Conservation (phyloP, 2,113 vertebrate species). For the Dendropsophus ebraccatus region DNA sequence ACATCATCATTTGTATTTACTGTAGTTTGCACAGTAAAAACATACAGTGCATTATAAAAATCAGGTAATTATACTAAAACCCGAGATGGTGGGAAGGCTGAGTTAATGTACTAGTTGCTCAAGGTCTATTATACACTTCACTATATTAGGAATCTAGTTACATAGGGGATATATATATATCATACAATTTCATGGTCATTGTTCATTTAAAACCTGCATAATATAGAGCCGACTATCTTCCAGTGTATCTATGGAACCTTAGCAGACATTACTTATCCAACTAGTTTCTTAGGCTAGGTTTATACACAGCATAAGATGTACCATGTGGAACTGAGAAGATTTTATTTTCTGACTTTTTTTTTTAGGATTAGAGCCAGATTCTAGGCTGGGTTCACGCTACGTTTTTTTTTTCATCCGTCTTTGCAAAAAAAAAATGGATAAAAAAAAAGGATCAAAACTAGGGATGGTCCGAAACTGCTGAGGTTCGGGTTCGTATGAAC, state of each 20-base stretch:
- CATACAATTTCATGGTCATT: neutral
- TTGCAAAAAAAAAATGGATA: too few relatives aligned
- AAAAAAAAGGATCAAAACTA: too few relatives aligned
- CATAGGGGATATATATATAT: slow-evolving; percentile 15
- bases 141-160: slow-evolving; percentile 18
- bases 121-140: slow-evolving; percentile 16
- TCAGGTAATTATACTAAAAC: slow-evolving; percentile 29
- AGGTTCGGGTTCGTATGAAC: too few relatives aligned
- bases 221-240: neutral
- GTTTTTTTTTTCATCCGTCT: too few relatives aligned
- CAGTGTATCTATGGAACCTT: neutral
- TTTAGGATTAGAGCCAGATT: too few relatives aligned
- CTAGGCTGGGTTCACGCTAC: too few relatives aligned
- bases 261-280: neutral
- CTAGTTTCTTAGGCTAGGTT: neutral
- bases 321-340: too few relatives aligned
- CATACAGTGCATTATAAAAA: slow-evolving; percentile 35
- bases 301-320: too few relatives aligned
- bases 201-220: neutral
- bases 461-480: too few relatives aligned
- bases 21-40: slow-evolving; percentile 5
- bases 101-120: slow-evolving; percentile 12
- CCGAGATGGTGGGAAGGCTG: neutral
- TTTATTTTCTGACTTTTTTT: too few relatives aligned
- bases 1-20: slow-evolving; percentile 35